Percentiles rank a stretch among this genome's conserved stretches.
Conservation (phyloP, 2,888 invertebrate species). For the Trypoxylon attenuatum region DNA sequence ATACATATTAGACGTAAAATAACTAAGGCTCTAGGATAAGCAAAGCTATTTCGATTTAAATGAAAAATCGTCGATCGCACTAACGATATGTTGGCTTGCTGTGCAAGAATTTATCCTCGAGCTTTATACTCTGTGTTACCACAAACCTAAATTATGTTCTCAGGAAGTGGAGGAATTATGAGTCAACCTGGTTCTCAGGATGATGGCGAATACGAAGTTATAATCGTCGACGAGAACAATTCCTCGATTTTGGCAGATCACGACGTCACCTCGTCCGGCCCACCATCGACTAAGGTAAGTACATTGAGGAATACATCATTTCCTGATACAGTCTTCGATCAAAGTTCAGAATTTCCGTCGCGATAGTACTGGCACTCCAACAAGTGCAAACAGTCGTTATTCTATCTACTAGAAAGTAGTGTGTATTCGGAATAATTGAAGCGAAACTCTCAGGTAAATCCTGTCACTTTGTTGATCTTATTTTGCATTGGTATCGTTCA, state of each 20-base stretch:
- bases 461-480: conserved; percentile 19
- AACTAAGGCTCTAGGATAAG: background rate
- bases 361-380: conserved; percentile 5
- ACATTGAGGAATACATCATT: background rate
- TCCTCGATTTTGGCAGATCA: conserved; percentile 87
- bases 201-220: conserved; percentile 91
- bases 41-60: background rate
- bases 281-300: conserved; percentile 89
- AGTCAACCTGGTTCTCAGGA: conserved; percentile 77
- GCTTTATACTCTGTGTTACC: background rate
- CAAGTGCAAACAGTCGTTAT: conserved; percentile 33
- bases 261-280: conserved; percentile 84
- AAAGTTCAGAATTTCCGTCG: conserved; percentile 13
- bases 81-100: conserved; percentile 40
- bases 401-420: conserved; percentile 38
- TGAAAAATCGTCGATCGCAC: conserved; percentile 45
- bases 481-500: conserved; percentile 17
- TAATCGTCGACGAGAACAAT: conserved; percentile 92
- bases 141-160: conserved; percentile 43
- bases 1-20: no score
- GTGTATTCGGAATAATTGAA: conserved; percentile 42
- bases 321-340: background rate
- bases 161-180: conserved; percentile 72
- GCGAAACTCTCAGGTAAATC: conserved; percentile 53
- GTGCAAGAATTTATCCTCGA: conserved; percentile 21